These are phyloP conservation scores for Leptinotarsa juncta DNA, from an alignment of 2,888 invertebrate species.

Conservation along the genomic window DNA sequence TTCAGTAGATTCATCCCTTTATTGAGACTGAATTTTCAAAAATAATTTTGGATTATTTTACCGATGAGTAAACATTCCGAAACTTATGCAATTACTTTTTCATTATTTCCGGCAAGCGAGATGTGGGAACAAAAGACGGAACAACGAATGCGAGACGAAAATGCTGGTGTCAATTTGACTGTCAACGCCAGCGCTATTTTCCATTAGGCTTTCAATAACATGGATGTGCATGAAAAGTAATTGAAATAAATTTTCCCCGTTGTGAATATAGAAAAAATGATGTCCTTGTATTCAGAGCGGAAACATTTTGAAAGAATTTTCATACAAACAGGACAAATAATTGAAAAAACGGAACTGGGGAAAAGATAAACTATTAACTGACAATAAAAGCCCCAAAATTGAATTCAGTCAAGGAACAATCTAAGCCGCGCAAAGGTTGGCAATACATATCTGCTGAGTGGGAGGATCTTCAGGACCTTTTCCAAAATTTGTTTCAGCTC, in stretches of 20 bases:
- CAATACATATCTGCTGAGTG: too few relatives aligned
- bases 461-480: too few relatives aligned
- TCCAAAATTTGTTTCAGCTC: too few relatives aligned
- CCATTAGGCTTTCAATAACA: conserved; percentile 37
- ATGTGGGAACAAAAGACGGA: conserved; percentile 7
- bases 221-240: conserved; percentile 42
- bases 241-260: conserved; percentile 51
- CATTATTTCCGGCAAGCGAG: not conserved
- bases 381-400: too few relatives aligned
- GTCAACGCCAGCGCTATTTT: conserved; percentile 20
- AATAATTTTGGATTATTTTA: not conserved
- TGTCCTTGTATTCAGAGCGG: not conserved
- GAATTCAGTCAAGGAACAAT: too few relatives aligned
- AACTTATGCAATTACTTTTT: not conserved
- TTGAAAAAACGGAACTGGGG: too few relatives aligned
- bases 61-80: not conserved
- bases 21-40: too few relatives aligned
- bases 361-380: too few relatives aligned
- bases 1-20: not conserved
- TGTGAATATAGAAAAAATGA: conserved; percentile 44
- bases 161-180: conserved; percentile 20
- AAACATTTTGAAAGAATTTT: too few relatives aligned
- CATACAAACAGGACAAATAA: too few relatives aligned
- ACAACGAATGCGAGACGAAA: conserved; percentile 10
- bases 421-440: too few relatives aligned